Base-by-base conservation (phyloP, 2,113 vertebrate genomes). In the Dicentrarchus labrax region DNA sequence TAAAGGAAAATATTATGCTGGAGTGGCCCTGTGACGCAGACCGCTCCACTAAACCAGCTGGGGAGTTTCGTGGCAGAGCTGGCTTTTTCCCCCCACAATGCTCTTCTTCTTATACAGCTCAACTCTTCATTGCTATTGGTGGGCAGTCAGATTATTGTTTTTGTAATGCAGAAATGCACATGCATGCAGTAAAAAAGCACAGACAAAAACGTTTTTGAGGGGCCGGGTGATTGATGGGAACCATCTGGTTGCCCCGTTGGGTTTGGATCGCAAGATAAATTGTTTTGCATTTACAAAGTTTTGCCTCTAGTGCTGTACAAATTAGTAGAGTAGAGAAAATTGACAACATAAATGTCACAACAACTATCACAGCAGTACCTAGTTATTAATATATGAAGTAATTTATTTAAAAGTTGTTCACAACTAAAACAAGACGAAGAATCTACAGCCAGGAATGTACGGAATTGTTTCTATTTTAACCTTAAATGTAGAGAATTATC, bases 1-100 rank as follows among this genome's bases (percentile, higher is more conserved):
- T 83, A 53, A 87, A 87, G 91, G 91, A 90, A 93, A 94, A 92
- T 90, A 89, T 91, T 81, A 66, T 64, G 85, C 88, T 80, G 59
- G 13, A 80, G 76, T 13, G 17, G 81, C 82, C 53, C 36, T n/a
- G 86, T 86, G 83, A 87, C 65, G 56, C 67, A 84, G 66, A 62
- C 22, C 8, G 4, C 54, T 70, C 68, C 50, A 43, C 51, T 19
- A 15, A 43, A 61, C 64, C 87, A 89, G 88, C 80, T 86, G 82
- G 71, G 56, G 67, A 89, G 77, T 21, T 86, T 86, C 1, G 39
- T 61, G 67, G 80, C 72, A 60, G 22, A 56, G 43, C 16, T 30
- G 11, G 22, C 45, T 56, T 11, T 70, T 78, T 65, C 12, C 7
- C 47, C 13, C 48, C 17, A 70, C 51, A 70, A 47, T 54, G 47